These are phyloP conservation scores for Argyrosomus japonicus DNA, from an alignment of 2,113 vertebrate genomes.

Conservation along the genomic window DNA sequence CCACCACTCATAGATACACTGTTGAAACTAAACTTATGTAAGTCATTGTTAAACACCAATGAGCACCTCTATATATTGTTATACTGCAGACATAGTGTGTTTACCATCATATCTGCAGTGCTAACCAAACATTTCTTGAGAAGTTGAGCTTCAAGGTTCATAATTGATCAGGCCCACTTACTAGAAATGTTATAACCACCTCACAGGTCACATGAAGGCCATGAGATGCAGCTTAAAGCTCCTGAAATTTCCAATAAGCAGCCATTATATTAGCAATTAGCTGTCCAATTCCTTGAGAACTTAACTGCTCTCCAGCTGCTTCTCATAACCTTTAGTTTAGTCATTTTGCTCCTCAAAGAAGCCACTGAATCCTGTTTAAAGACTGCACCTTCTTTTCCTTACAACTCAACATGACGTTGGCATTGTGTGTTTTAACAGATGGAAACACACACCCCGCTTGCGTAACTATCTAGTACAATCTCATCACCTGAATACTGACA, in stretches of 20 bases:
- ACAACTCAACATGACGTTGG: background rate
- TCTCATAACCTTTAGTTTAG: too few relatives aligned
- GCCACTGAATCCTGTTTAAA: background rate
- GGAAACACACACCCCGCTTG: background rate
- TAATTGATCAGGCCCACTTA: background rate
- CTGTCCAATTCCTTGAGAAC: background rate
- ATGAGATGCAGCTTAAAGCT: background rate
- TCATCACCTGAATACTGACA: constrained; percentile 16
- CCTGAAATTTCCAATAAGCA: background rate
- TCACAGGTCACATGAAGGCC: background rate
- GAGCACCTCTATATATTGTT: background rate
- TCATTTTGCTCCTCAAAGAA: background rate
- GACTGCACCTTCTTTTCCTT: background rate
- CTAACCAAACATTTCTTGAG: background rate
- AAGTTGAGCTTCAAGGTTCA: background rate
- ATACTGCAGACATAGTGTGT: background rate
- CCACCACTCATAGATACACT: background rate
- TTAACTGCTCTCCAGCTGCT: background rate
- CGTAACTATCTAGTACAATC: background rate
- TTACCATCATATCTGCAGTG: background rate
- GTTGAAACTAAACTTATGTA: too few relatives aligned
- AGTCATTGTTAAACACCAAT: background rate
- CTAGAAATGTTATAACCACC: too few relatives aligned
- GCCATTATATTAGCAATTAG: background rate
- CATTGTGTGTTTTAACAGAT: background rate